Evolutionary conservation across 1,140 invertebrate species (phyloP), one percentile per base, ranked within the genome.

Genomic region (Metopolophium dirhodum): DNA sequence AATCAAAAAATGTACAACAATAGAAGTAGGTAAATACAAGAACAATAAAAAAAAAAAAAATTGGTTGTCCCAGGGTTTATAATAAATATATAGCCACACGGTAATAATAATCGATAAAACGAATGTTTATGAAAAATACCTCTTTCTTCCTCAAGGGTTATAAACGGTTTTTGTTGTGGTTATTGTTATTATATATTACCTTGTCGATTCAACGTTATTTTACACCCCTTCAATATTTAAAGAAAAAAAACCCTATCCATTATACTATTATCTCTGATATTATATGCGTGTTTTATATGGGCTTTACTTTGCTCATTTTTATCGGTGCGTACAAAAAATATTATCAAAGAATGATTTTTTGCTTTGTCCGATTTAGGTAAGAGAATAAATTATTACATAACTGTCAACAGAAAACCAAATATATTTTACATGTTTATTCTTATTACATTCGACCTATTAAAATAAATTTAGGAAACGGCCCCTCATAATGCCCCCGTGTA

Each of bases 21-120:
- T n/a, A 23, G 1, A 6, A n/a, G 14, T n/a, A 77, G n/a, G 61
- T 77, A 77, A 77, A 77, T 77, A 77, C n/a, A 4, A 77, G n/a
- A 77, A 77, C 30, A 77, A 18, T 68, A 18, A n/a, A 77, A 77
- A 77, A 77, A 68, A n/a, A 4, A n/a, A 18, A 61, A 61, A 61
- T 14, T n/a, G 30, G 4, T 77, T n/a, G 1, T n/a, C 11, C n/a
- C 4, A n/a, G 14, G n/a, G 30, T 77, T 77, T n/a, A n/a, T 77
- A n/a, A 77, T 61, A 61, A 61, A 61, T 77, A n/a, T 77, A n/a
- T 30, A n/a, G n/a, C 61, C 14, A 18, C n/a, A n/a, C 30, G 61
- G 61, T 35, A 68, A n/a, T 68, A 68, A 77, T n/a, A 77, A 77
- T 77, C 61, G 61, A 77, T 77, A n/a, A 77, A 77, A 77, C n/a